Evolutionary conservation across 2,888 invertebrate genomes (phyloP).

Genomic region (Eurois occulta): DNA sequence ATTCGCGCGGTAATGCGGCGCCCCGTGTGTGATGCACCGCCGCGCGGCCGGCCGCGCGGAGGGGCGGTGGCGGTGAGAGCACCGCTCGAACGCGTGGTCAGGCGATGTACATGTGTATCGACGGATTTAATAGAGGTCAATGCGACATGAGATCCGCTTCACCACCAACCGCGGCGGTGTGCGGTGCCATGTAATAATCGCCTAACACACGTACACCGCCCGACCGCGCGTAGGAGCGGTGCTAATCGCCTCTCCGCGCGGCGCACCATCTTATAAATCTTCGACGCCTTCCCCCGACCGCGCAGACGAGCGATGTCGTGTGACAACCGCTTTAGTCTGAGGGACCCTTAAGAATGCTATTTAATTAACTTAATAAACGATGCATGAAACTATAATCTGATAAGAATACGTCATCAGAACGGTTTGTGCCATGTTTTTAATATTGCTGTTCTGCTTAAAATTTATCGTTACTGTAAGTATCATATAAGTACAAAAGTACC

Average conservation of each 20-base stretch:
- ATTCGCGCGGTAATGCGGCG: too few relatives aligned
- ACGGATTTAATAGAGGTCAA: too few relatives aligned
- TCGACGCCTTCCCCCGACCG: background rate
- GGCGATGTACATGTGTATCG: too few relatives aligned
- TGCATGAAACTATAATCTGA: conserved; percentile 33
- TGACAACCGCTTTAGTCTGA: background rate
- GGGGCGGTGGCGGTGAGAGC: too few relatives aligned
- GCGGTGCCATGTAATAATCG: too few relatives aligned
- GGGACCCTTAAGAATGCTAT: background rate
- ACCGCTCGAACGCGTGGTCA: too few relatives aligned
- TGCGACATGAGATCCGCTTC: too few relatives aligned
- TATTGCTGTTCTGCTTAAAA: conserved; percentile 4
- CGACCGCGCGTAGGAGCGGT: background rate
- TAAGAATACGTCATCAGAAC: conserved; percentile 12
- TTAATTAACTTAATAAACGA: conserved; percentile 12
- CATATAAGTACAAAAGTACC: background rate
- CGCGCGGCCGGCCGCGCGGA: too few relatives aligned
- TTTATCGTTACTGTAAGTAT: conserved; percentile 19
- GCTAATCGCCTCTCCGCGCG: background rate
- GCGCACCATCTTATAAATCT: background rate
- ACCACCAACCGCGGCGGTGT: too few relatives aligned
- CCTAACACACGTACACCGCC: background rate
- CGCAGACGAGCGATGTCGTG: background rate
- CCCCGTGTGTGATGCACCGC: too few relatives aligned
- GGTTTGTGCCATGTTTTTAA: conserved; percentile 24